Base-by-base conservation (phyloP, 2,113 vertebrate species). In the Peromyscus maniculatus region DNA sequence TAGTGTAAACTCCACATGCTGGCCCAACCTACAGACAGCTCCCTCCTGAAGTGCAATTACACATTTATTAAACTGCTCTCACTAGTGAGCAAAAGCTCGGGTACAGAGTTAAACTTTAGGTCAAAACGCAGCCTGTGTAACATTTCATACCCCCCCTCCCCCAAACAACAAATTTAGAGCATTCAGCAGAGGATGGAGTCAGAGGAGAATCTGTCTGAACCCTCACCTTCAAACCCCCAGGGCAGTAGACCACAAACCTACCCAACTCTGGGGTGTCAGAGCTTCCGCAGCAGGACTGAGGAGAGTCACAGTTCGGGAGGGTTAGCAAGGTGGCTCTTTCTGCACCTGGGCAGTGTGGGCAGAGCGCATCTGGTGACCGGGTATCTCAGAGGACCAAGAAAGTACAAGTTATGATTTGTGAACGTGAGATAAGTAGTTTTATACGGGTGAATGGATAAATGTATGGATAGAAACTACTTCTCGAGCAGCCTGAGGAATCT, bases 351-450 rank as follows among this genome's bases (percentile, higher is more conserved):
- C 15, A 43, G 31, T 71, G 33, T 93, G 71, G 75, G 36, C 28
- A 52, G 33, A 93, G 21, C 49, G 55, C 7, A 1, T 67, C 26
- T 21, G 24, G 52, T 72, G 89, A 88, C 36, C 39, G 86, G 24
- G 49, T 77, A 11, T 88, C 77, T 83, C 92, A 71, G n/a, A 77
- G 43, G 66, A 91, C 55, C 55, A 93, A 83, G 55, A 78, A 93
- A 77, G 21, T n/a, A 62, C 33, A 77, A 49, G 59, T 0, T 59
- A 16, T 71, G 67, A 80, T 57, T 52, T 87, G 59, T 67, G 39
- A 82, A 87, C 5, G 62, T 91, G 33, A 96, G 43, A 11, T 80
- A 52, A 12, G 64, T 8, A 93, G 57, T 75, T 75, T 92, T 84
- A 82, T 9, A 46, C 2, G 46, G 39, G n/a, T 71, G 89, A 80